phyloP scores from a whole-genome alignment of 1,140 invertebrate species.

The Centruroides sculpturatus region DNA sequence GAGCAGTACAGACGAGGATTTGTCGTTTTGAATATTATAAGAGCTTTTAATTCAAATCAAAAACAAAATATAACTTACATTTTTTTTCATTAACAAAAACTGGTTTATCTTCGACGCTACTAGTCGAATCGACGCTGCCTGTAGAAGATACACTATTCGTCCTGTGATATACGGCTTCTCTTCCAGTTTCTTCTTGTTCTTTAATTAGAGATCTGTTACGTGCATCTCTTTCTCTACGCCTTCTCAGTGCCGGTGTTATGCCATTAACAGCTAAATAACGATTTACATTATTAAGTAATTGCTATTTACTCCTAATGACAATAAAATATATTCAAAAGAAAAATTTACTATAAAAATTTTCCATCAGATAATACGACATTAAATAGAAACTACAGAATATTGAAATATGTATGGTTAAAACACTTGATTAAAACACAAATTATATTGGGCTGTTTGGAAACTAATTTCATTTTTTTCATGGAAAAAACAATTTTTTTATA shows the following conservation, averaged over 20 bases:
- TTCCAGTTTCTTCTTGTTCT: conserved; percentile 37
- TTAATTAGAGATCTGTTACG: conserved; percentile 16
- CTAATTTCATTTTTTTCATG: too few species aligned
- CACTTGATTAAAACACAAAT: too few species aligned
- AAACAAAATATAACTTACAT: background rate
- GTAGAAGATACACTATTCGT: conserved; percentile 60
- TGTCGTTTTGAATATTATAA: background rate
- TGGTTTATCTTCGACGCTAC: conserved; percentile 3
- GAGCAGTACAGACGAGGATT: too few species aligned
- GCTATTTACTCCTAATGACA: too few species aligned
- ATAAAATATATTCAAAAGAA: too few species aligned
- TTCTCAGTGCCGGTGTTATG: conserved; percentile 8
- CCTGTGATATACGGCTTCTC: conserved; percentile 36
- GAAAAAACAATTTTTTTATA: too few species aligned
- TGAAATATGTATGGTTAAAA: too few species aligned
- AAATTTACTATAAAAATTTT: too few species aligned
- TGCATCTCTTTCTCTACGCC: conserved; percentile 15
- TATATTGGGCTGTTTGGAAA: too few species aligned
- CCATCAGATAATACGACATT: too few species aligned
- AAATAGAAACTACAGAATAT: too few species aligned
- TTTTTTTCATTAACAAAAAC: conserved; percentile 2
- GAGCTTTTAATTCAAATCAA: background rate
- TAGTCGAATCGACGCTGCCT: conserved; percentile 24
- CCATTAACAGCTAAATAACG: conserved; percentile 2
- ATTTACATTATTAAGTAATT: too few species aligned